A percentile compares a stretch with the other conserved stretches of the same genome.
Conservation (phyloP, 2,888 invertebrate species). For the Scaptomyza tumidula region DNA sequence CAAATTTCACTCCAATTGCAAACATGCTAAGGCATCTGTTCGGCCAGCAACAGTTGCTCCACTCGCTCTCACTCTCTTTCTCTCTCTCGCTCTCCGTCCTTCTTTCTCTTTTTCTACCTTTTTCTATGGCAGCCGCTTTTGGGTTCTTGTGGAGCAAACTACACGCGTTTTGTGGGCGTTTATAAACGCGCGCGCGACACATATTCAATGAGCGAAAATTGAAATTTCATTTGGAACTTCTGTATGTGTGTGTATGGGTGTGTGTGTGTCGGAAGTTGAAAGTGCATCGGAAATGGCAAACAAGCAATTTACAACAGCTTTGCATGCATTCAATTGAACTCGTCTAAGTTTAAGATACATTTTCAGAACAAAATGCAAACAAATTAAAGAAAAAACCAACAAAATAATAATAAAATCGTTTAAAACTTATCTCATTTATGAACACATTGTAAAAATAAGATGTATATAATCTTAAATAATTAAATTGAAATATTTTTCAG, state of each 20-base stretch:
- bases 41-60: slow-evolving; percentile 13
- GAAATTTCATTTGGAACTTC: slow-evolving; percentile 46
- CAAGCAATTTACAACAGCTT: slow-evolving; percentile 44
- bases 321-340: slow-evolving; percentile 1
- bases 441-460: too few species aligned
- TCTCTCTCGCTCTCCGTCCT: not conserved
- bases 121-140: slow-evolving; percentile 6
- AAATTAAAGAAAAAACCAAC: not conserved
- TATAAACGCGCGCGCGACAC: slow-evolving; percentile 31
- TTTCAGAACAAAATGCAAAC: not conserved
- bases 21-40: slow-evolving; percentile 38
- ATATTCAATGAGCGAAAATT: slow-evolving; percentile 57
- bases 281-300: slow-evolving; percentile 51
- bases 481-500: not conserved
- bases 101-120: slow-evolving; percentile 7
- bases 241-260: slow-evolving; percentile 14
- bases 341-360: slow-evolving; percentile 8
- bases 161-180: slow-evolving; percentile 56
- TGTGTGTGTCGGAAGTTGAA: slow-evolving; percentile 44
- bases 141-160: slow-evolving; percentile 33
- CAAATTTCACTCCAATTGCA: slow-evolving; percentile 55
- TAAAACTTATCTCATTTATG: too few species aligned
- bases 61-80: not conserved
- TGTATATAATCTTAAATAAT: not conserved
- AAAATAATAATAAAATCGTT: not conserved